Evolutionary conservation across 2,888 invertebrate species (phyloP).

Genomic region (Zaprionus lineosus): DNA sequence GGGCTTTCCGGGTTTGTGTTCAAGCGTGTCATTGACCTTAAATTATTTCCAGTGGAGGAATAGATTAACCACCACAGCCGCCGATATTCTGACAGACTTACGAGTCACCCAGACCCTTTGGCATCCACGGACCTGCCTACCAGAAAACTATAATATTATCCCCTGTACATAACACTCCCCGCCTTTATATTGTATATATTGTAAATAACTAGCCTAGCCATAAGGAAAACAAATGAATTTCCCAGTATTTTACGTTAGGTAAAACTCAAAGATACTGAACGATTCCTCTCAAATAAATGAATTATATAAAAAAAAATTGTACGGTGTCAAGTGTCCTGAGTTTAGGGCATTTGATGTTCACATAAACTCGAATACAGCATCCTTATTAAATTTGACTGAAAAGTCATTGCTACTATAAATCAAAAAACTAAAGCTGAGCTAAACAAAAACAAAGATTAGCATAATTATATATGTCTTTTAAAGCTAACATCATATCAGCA

Average conservation of each 20-base stretch:
- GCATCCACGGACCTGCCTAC: not conserved
- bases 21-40: not conserved
- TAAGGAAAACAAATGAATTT: too few species aligned
- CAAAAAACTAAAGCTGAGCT: not conserved
- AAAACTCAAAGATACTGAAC: too few species aligned
- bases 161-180: not conserved
- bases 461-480: not conserved
- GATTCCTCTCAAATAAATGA: not conserved
- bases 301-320: too few species aligned
- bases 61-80: not conserved
- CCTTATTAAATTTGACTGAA: too few species aligned
- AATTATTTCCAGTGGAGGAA: not conserved
- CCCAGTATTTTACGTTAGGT: too few species aligned
- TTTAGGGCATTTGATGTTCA: too few species aligned
- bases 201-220: too few species aligned
- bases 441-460: not conserved
- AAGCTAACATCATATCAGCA: constrained; percentile 23
- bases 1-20: not conserved
- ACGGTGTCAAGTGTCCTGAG: too few species aligned
- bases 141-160: not conserved
- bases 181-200: too few species aligned
- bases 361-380: too few species aligned
- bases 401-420: not conserved
- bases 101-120: not conserved
- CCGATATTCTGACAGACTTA: not conserved